These are phyloP conservation scores for Galeopsomyia nigrocyanea DNA, from an alignment of 2,888 invertebrate genomes.

Conservation along the genomic window DNA sequence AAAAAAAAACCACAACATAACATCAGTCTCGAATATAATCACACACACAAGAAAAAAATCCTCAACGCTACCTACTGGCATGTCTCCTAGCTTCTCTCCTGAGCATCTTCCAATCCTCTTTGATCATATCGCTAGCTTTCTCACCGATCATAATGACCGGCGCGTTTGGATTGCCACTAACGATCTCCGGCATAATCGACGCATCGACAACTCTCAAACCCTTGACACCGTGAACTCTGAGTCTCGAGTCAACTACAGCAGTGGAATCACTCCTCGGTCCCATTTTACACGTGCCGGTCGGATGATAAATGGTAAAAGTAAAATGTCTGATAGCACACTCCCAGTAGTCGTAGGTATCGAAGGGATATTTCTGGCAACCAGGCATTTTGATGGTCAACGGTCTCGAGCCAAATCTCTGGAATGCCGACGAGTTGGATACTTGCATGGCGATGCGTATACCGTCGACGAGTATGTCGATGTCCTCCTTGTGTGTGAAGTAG, in stretches of 20 bases:
- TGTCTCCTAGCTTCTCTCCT: conserved; percentile 43
- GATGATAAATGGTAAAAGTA: conserved; percentile 87
- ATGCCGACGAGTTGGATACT: conserved; percentile 83
- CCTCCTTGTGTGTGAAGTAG: conserved; percentile 89
- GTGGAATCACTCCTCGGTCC: conserved; percentile 81
- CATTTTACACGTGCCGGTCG: conserved; percentile 89
- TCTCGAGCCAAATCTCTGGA: conserved; percentile 84
- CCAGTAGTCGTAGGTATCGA: conserved; percentile 89
- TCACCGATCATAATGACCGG: conserved; percentile 93
- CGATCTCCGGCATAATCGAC: conserved; percentile 89
- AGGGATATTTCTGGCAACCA: conserved; percentile 80
- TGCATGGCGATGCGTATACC: conserved; percentile 88
- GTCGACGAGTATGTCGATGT: conserved; percentile 83
- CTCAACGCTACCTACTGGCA: conserved; percentile 41
- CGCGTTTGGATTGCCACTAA: conserved; percentile 92
- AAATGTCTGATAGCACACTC: conserved; percentile 87
- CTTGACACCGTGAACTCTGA: conserved; percentile 83
- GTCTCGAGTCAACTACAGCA: conserved; percentile 84
- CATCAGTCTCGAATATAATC: conserved; percentile 1
- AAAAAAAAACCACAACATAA: neutral
- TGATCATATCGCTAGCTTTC: conserved; percentile 90
- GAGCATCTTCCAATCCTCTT: conserved; percentile 79
- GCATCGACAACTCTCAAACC: conserved; percentile 86
- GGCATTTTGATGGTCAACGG: conserved; percentile 86
- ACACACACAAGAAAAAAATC: conserved; percentile 1